Evolutionary conservation across 2,113 vertebrate genomes (phyloP).

Genomic region (Pedionomus torquatus): DNA sequence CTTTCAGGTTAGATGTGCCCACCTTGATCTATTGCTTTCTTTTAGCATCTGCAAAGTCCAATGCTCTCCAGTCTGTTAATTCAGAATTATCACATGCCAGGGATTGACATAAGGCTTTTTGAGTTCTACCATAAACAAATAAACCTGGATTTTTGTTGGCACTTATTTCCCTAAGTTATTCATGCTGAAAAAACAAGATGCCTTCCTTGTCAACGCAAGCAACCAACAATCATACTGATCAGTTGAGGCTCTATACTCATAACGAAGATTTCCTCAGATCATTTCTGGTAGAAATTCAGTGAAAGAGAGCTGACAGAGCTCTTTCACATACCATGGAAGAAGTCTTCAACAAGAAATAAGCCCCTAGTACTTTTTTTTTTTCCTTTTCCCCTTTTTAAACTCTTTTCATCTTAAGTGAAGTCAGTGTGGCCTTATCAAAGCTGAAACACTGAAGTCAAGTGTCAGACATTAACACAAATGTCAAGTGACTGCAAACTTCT

Average conservation of each 20-base stretch:
- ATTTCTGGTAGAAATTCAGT: neutral
- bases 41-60: neutral
- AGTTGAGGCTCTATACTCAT: neutral
- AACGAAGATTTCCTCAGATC: neutral
- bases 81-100: neutral
- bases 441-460: slow-evolving; percentile 34
- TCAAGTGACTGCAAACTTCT: slow-evolving; percentile 44
- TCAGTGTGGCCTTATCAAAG: slow-evolving; percentile 12
- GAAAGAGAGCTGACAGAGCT: neutral
- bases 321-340: neutral
- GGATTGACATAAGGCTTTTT: neutral
- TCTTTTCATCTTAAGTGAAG: neutral
- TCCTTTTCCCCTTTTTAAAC: neutral
- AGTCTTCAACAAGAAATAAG: neutral
- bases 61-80: neutral
- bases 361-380: too few relatives aligned
- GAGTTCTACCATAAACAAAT: neutral
- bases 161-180: neutral
- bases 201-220: neutral
- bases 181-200: neutral
- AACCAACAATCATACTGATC: neutral
- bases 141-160: neutral
- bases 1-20: neutral
- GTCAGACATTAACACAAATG: slow-evolving; percentile 50
- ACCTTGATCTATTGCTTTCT: neutral